Evolutionary conservation across 2,888 invertebrate species (phyloP).

Genomic region (Hetaerina titia): DNA sequence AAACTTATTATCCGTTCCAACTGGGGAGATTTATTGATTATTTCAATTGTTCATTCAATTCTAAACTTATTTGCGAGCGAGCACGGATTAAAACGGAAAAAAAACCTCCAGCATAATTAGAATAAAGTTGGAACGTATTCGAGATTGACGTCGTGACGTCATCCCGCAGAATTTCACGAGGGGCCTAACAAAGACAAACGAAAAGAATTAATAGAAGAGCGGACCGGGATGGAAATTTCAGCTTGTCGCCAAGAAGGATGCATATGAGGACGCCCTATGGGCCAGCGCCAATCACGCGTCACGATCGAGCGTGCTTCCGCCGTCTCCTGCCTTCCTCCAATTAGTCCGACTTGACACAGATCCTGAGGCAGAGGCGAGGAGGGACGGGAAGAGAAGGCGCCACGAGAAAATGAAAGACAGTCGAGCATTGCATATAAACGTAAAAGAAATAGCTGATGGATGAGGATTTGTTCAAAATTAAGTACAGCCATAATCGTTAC

Average conservation of each 20-base stretch:
- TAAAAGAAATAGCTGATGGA: background rate
- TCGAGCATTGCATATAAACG: background rate
- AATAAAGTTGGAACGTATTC: no score
- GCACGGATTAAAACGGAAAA: no score
- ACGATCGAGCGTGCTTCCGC: background rate
- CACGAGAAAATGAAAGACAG: background rate
- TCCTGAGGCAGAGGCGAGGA: background rate
- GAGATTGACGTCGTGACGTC: no score
- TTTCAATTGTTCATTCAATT: no score
- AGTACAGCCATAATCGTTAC: no score
- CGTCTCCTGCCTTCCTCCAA: background rate
- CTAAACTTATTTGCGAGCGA: no score
- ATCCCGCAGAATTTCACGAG: no score
- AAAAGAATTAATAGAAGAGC: background rate
- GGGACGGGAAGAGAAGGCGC: background rate
- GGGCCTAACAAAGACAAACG: no score
- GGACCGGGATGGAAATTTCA: background rate
- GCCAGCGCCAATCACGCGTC: background rate
- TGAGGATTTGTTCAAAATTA: no score
- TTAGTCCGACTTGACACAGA: slow-evolving; percentile 8
- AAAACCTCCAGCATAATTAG: no score
- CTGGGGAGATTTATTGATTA: no score
- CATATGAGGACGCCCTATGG: background rate
- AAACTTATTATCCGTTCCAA: no score
- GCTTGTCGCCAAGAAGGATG: background rate